Conservation (phyloP, 2,113 vertebrate genomes). For the Rynchops niger region DNA sequence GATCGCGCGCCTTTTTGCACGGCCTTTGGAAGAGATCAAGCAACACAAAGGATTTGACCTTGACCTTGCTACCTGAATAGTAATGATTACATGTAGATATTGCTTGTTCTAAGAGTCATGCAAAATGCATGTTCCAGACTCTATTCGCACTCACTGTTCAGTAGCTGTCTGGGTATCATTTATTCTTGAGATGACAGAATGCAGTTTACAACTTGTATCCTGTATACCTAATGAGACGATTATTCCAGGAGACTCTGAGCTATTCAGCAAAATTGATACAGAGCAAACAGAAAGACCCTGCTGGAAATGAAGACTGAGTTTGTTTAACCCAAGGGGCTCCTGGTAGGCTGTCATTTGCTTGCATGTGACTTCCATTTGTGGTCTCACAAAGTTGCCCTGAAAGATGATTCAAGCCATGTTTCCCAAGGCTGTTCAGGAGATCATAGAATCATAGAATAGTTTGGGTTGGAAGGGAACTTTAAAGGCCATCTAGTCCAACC, state of each 20-base stretch:
- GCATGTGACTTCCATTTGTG: background rate
- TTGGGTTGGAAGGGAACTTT: background rate
- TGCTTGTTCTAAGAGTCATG: background rate
- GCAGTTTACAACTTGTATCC: constrained; percentile 19
- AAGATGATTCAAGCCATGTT: background rate
- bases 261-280: background rate
- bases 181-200: constrained; percentile 25
- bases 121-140: background rate
- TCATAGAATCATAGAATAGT: background rate
- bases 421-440: background rate
- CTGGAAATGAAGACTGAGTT: background rate
- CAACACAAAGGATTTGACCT: background rate
- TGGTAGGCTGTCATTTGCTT: background rate
- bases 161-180: background rate
- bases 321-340: background rate
- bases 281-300: background rate
- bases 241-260: constrained; percentile 14
- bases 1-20: rapidly evolving
- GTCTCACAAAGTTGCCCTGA: background rate
- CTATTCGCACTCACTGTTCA: background rate
- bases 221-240: constrained; percentile 32
- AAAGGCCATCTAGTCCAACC: background rate
- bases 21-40: background rate
- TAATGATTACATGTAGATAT: background rate
- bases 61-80: background rate